Conservation (phyloP, 2,888 invertebrate genomes). For the Smittia sp. region DNA sequence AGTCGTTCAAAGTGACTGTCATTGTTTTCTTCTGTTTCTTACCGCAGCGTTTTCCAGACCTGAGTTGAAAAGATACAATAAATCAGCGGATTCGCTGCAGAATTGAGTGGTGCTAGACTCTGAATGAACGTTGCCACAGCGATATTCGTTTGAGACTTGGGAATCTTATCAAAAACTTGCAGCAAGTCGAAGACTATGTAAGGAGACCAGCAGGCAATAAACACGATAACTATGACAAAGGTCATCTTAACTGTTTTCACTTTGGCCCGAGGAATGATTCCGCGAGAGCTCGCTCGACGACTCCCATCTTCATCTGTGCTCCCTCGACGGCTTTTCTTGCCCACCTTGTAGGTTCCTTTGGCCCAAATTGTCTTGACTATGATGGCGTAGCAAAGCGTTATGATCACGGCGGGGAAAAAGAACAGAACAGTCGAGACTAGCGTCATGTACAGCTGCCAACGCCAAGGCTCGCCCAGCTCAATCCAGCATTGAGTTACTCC, state of each 20-base stretch:
- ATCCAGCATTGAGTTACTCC: slow-evolving; percentile 85
- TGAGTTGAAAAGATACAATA: slow-evolving; percentile 91
- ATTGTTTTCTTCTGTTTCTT: slow-evolving; percentile 46
- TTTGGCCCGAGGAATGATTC: slow-evolving; percentile 91
- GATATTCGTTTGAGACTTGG: slow-evolving; percentile 72
- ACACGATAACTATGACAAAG: slow-evolving; percentile 93
- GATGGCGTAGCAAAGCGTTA: slow-evolving; percentile 84
- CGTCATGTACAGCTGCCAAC: slow-evolving; percentile 89
- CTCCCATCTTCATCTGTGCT: slow-evolving; percentile 57
- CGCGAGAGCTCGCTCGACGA: slow-evolving; percentile 82
- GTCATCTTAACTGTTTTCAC: slow-evolving; percentile 99
- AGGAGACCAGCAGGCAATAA: slow-evolving; percentile 92
- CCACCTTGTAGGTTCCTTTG: slow-evolving; percentile 57
- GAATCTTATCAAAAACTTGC: slow-evolving; percentile 82
- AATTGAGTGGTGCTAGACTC: slow-evolving; percentile 86
- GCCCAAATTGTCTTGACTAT: slow-evolving; percentile 93
- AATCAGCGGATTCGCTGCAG: slow-evolving; percentile 91
- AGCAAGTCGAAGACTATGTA: slow-evolving; percentile 89
- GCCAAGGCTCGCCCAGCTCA: slow-evolving; percentile 67
- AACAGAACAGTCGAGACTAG: slow-evolving; percentile 78
- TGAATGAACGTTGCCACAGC: slow-evolving; percentile 89
- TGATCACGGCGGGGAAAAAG: slow-evolving; percentile 81
- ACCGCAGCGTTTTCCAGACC: slow-evolving; percentile 82
- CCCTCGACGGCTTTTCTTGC: slow-evolving; percentile 43
- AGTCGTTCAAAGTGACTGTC: not conserved